These are phyloP conservation scores for Xenopus petersii DNA, from an alignment of 2,797 vertebrate species.

Conservation along the genomic window DNA sequence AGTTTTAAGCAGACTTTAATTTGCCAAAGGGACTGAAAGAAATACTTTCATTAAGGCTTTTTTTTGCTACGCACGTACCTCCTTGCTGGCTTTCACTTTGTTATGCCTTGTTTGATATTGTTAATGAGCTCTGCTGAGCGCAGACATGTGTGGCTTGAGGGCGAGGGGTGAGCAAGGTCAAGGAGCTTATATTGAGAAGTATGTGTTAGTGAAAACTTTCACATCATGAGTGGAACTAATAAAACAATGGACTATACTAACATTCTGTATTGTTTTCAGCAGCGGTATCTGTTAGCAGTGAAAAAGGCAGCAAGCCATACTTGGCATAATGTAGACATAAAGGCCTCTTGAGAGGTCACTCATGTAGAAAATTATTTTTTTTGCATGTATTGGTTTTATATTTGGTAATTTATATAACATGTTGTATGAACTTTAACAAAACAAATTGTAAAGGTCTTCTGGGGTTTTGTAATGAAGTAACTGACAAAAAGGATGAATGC, in stretches of 20 bases:
- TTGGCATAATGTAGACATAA: too few relatives aligned
- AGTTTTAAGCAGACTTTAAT: constrained; percentile 27
- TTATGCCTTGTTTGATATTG: constrained; percentile 27
- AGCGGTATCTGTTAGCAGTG: neutral
- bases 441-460: too few relatives aligned
- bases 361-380: too few relatives aligned
- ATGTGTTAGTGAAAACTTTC: constrained; percentile 31
- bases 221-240: constrained; percentile 23
- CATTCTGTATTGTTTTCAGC: constrained; percentile 19
- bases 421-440: too few relatives aligned
- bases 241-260: constrained; percentile 30
- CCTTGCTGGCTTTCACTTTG: constrained; percentile 35
- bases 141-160: constrained; percentile 36
- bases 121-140: constrained; percentile 28
- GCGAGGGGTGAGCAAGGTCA: constrained; percentile 37
- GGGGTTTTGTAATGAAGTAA: too few relatives aligned
- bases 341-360: too few relatives aligned
- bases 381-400: too few relatives aligned
- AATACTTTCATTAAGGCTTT: constrained; percentile 38
- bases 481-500: too few relatives aligned
- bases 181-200: constrained; percentile 35
- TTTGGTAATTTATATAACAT: too few relatives aligned
- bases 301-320: too few relatives aligned
- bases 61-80: constrained; percentile 33
- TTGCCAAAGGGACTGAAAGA: constrained; percentile 35